Percentiles rank a stretch among this genome's conserved stretches.
Evolutionary conservation across 2,888 invertebrate species (phyloP).

Genomic region (Helicoverpa assulta): DNA sequence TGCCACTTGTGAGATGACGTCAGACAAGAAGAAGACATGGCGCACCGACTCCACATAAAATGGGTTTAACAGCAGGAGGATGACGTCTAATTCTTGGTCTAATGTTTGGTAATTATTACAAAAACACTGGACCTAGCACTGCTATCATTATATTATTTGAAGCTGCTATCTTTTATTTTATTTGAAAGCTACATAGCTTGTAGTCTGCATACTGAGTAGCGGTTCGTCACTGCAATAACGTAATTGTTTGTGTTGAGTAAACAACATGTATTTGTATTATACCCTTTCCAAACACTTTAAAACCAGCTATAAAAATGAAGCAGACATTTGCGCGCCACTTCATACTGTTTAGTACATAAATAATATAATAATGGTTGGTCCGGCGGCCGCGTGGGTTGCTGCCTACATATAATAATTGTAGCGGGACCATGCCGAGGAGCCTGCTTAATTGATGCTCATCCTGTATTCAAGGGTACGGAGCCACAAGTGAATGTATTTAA

Average conservation of each 20-base stretch:
- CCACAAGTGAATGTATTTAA: slow-evolving; percentile 76
- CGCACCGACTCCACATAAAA: too few species aligned
- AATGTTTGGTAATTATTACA: too few species aligned
- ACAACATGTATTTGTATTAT: slow-evolving; percentile 6
- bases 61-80: too few species aligned
- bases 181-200: neutral
- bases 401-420: slow-evolving; percentile 57
- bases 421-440: slow-evolving; percentile 68
- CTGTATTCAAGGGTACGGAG: slow-evolving; percentile 81
- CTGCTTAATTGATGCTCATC: slow-evolving; percentile 83
- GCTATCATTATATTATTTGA: neutral
- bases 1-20: too few species aligned
- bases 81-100: too few species aligned
- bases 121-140: neutral
- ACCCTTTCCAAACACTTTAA: slow-evolving; percentile 18
- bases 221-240: neutral
- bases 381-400: slow-evolving; percentile 41
- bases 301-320: slow-evolving; percentile 30
- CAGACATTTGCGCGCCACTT: slow-evolving; percentile 36
- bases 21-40: too few species aligned
- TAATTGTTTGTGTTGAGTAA: neutral
- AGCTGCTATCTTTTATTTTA: neutral
- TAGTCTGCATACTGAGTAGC: neutral
- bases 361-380: slow-evolving; percentile 60
- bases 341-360: slow-evolving; percentile 54